Base-by-base conservation (phyloP, 2,797 vertebrate species). In the Dipus sagitta region DNA sequence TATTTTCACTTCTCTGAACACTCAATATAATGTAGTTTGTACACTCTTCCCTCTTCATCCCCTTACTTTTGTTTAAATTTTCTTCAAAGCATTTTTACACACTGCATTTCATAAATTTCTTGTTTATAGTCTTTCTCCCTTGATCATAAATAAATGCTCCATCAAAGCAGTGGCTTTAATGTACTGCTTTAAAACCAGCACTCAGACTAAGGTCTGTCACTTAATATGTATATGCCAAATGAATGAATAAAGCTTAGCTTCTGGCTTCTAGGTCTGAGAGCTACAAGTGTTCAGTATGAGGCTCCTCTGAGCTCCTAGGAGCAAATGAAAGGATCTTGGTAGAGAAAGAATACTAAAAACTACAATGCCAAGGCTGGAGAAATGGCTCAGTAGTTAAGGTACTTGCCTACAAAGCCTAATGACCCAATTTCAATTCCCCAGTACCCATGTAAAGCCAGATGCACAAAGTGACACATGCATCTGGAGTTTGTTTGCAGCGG, bases 41-140 rank as follows among this genome's bases (percentile, higher is more conserved):
- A 64, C 13, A 38, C 24, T 32, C 14, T 1, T 28, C 28, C 12
- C 17, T 80, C 67, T 74, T 23, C 67, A 34, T 11, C 6, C 7
- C 34, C 18, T 86, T 82, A 60, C 52, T 89, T 81, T 88, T 67
- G 42, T 18, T 87, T 94, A 71, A 71, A 75, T 75, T 85, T 70
- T 77, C 47, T 82, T 86, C 30, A 86, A 95, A 85, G 86, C 28
- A 75, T 60, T 72, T 91, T 83, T 52, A 21, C 52, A 79, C 2
- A 70, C 1, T 42, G 42, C 81, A 79, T 70, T 93, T 62, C 38
- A 75, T 18, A 47, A 72, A 58, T 38, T 88, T 64, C 65, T 0
- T 58, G 30, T 84, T 87, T 38, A 83, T 4, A 64, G 32, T 89
- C 77, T 82, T 38, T 67, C 34, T 88, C 15, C 17, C 23, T 42